Conservation (phyloP, 1,140 invertebrate species). For the Diorhabda sublineata region DNA sequence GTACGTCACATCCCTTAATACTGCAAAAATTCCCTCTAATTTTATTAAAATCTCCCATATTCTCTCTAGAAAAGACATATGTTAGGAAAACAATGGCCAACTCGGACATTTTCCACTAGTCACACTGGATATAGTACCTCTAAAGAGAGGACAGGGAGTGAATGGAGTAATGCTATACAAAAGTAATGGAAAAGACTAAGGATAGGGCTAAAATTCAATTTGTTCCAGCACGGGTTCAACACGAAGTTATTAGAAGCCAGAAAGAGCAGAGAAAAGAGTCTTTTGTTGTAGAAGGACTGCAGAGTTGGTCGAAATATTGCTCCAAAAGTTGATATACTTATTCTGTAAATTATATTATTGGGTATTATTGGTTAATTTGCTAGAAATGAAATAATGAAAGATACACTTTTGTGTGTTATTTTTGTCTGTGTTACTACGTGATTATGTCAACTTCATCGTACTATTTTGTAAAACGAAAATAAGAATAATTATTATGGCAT, state of each 20-base stretch:
- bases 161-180: conserved; percentile 10
- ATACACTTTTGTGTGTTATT: too few relatives aligned
- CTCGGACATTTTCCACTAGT: conserved; percentile 1
- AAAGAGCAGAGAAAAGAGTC: conserved; percentile 1
- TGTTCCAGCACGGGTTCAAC: conserved; percentile 7
- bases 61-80: conserved; percentile 9
- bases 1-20: neutral
- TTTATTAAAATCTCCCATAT: conserved; percentile 3
- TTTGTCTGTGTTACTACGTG: too few relatives aligned
- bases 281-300: conserved; percentile 2
- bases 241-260: conserved; percentile 7
- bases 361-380: too few relatives aligned
- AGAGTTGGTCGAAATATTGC: neutral
- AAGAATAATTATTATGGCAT: too few relatives aligned
- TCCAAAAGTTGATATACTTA: neutral
- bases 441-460: too few relatives aligned
- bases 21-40: neutral
- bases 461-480: too few relatives aligned
- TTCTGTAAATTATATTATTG: too few relatives aligned
- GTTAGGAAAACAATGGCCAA: conserved; percentile 7
- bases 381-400: too few relatives aligned
- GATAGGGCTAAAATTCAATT: conserved; percentile 11
- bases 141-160: neutral
- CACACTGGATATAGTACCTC: neutral
- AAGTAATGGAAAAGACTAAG: conserved; percentile 10